Conservation (phyloP, 2,888 invertebrate genomes). For the Melolontha melolontha region DNA sequence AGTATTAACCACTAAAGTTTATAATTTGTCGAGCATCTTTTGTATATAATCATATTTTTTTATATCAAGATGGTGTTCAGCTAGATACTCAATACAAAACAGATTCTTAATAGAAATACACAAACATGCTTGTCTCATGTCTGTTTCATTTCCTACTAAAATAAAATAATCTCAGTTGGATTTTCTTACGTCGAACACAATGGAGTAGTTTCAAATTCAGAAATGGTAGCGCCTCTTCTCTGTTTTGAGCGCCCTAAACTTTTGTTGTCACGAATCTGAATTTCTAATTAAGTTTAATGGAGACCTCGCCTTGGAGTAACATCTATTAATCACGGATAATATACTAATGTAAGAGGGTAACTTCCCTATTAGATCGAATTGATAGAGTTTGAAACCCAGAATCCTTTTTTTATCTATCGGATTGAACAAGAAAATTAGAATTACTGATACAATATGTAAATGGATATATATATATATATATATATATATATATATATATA, state of each 20-base stretch:
- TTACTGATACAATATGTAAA: too few relatives aligned
- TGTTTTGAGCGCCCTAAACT: constrained; percentile 12
- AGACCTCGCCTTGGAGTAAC: constrained; percentile 18
- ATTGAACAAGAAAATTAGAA: too few relatives aligned
- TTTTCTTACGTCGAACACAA: background rate
- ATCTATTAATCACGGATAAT: constrained; percentile 31
- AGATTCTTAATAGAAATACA: constrained; percentile 20
- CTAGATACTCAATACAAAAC: constrained; percentile 4
- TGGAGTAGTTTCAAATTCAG: constrained; percentile 25
- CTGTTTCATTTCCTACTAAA: constrained; percentile 5
- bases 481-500: too few relatives aligned
- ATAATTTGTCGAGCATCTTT: too few relatives aligned
- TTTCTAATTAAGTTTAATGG: constrained; percentile 35
- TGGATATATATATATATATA: too few relatives aligned
- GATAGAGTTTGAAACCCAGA: constrained; percentile 10
- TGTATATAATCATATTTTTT: too few relatives aligned
- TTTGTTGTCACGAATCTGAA: constrained; percentile 26
- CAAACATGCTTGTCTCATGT: constrained; percentile 10
- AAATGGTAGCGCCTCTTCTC: constrained; percentile 21
- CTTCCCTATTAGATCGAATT: background rate
- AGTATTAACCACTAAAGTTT: too few relatives aligned
- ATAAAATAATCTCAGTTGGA: background rate
- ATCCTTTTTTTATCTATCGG: constrained; percentile 1
- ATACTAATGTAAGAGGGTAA: constrained; percentile 21
- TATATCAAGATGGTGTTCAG: too few relatives aligned